A percentile compares a stretch with the other conserved stretches of the same genome.
phyloP scores from a whole-genome alignment of 2,888 invertebrate genomes.

The Patella ulyssiponensis region DNA sequence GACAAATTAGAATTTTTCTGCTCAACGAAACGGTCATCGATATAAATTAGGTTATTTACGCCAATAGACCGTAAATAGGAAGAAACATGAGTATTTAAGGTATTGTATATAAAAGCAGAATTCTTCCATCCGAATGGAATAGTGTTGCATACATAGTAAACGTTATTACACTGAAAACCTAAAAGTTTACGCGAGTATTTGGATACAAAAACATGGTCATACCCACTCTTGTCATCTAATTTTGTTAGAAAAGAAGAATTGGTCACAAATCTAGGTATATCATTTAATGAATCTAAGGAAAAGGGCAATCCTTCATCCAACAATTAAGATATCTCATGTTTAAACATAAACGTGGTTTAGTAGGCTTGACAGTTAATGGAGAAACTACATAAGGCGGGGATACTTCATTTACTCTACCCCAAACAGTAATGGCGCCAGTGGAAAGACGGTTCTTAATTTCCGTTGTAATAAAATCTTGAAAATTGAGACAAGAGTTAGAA shows the following conservation, averaged over 20 bases:
- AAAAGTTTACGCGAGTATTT: not conserved
- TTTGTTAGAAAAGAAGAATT: not conserved
- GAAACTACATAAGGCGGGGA: not conserved
- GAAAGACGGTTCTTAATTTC: not conserved
- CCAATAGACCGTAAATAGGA: not conserved
- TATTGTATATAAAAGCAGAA: not conserved
- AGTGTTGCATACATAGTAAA: constrained; percentile 4
- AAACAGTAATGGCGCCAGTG: not conserved
- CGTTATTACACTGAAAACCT: not conserved
- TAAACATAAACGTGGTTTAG: not conserved
- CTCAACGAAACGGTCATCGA: not conserved
- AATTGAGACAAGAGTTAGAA: not conserved
- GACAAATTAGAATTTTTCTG: not conserved
- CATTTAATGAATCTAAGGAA: not conserved
- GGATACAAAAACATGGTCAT: not conserved
- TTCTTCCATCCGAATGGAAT: constrained; percentile 9
- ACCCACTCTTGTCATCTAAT: not conserved
- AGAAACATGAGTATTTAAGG: not conserved
- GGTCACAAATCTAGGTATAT: not conserved
- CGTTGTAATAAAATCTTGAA: not conserved
- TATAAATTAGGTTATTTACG: not conserved
- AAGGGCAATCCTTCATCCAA: not conserved
- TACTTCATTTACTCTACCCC: not conserved
- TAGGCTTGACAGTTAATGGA: not conserved
- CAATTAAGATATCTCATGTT: not conserved